Conservation (phyloP, 1,140 invertebrate species). For the Vanessa atalanta region DNA sequence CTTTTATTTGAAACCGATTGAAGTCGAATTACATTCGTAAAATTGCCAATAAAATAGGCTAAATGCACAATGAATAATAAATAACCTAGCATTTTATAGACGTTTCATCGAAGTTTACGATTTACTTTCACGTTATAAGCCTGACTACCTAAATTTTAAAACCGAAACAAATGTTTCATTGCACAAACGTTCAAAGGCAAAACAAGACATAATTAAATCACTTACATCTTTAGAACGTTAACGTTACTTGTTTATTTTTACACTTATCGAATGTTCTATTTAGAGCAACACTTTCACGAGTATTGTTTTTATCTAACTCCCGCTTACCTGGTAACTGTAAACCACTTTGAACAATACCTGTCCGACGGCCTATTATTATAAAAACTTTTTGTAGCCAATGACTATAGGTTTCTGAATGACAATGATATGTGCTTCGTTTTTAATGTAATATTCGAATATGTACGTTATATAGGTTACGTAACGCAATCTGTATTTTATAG, state of each 20-base stretch:
- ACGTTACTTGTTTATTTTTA: slow-evolving; percentile 2
- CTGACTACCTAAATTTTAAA: not conserved
- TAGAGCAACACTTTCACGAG: slow-evolving; percentile 23
- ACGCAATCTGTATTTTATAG: slow-evolving; percentile 31
- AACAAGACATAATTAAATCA: slow-evolving; percentile 4
- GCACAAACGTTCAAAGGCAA: not conserved
- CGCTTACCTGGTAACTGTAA: slow-evolving; percentile 30
- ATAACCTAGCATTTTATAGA: too few relatives aligned
- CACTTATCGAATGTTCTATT: slow-evolving; percentile 13
- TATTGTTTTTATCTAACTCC: slow-evolving; percentile 21
- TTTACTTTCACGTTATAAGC: too few relatives aligned
- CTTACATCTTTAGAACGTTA: not conserved
- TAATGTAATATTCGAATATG: not conserved
- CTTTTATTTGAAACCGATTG: too few relatives aligned
- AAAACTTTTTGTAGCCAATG: slow-evolving; percentile 1
- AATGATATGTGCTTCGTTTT: not conserved
- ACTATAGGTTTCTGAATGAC: not conserved
- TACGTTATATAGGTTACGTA: not conserved
- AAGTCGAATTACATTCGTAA: too few relatives aligned
- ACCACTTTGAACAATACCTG: slow-evolving; percentile 17
- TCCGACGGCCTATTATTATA: slow-evolving; percentile 6
- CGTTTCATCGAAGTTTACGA: too few relatives aligned
- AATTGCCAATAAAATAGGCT: too few relatives aligned
- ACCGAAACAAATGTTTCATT: not conserved
- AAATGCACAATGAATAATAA: too few relatives aligned